Percentiles rank a stretch among this genome's conserved stretches.
Evolutionary conservation across 2,113 vertebrate genomes (phyloP).

Genomic region (Uropsilus gracilis): DNA sequence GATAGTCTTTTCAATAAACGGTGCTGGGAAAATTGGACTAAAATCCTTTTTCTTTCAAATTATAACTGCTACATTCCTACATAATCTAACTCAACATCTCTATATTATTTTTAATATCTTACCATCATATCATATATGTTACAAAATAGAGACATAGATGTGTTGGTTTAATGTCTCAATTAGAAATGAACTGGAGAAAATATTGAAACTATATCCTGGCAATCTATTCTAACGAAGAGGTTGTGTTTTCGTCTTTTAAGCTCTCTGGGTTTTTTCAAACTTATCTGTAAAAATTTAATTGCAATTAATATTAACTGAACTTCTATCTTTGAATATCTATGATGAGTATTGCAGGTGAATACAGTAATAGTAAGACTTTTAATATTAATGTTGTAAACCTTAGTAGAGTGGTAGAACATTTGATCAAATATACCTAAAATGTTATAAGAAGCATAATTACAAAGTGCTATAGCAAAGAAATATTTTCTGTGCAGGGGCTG

Average conservation of each 20-base stretch:
- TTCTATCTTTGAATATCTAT: background rate
- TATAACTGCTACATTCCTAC: background rate
- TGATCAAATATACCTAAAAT: background rate
- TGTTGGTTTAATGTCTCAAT: background rate
- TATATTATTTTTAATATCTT: background rate
- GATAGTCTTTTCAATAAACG: too few relatives aligned
- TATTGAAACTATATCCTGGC: background rate
- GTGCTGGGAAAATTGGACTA: too few relatives aligned
- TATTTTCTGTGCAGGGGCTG: background rate
- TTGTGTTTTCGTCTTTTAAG: conserved; percentile 15
- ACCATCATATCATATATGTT: background rate
- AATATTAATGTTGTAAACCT: background rate
- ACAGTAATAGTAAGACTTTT: background rate
- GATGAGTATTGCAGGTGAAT: background rate
- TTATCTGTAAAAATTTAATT: background rate
- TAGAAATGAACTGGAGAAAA: background rate
- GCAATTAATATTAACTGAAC: background rate
- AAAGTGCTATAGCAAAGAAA: background rate
- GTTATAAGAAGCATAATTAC: background rate
- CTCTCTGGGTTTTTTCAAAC: background rate
- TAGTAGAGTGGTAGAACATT: background rate
- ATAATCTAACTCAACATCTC: background rate
- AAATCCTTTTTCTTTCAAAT: background rate
- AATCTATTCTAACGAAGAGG: background rate
- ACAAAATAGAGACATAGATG: background rate